These are phyloP conservation scores for Homarus americanus DNA, from an alignment of 1,140 invertebrate species.

Conservation along the genomic window DNA sequence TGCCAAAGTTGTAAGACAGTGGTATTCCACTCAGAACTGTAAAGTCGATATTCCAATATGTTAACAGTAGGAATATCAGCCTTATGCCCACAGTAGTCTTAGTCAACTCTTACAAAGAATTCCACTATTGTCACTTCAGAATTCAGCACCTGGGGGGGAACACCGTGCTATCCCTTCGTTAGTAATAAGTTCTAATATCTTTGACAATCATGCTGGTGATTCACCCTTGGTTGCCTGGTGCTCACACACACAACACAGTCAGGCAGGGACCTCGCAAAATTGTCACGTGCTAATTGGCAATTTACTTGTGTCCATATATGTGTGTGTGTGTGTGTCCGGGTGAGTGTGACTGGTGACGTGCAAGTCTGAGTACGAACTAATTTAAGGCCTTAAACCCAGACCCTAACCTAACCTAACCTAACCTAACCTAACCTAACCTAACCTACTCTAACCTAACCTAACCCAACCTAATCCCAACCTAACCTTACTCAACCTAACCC, in stretches of 20 bases:
- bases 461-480: too few relatives aligned
- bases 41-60: background rate
- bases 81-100: background rate
- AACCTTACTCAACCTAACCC: too few relatives aligned
- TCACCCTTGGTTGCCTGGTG: background rate
- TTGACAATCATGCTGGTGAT: constrained; percentile 3
- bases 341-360: too few relatives aligned
- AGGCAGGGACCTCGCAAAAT: too few relatives aligned
- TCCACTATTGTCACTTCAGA: constrained; percentile 54
- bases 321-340: too few relatives aligned
- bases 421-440: too few relatives aligned
- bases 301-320: too few relatives aligned
- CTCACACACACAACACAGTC: background rate
- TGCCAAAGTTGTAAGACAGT: constrained; percentile 30
- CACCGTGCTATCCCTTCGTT: constrained; percentile 18
- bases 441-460: too few relatives aligned
- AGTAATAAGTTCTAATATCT: constrained; percentile 40
- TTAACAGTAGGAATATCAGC: background rate
- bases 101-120: constrained; percentile 15
- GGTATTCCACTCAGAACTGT: background rate
- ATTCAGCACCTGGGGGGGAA: constrained; percentile 42
- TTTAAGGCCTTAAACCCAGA: too few relatives aligned
- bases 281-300: too few relatives aligned
- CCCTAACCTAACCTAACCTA: too few relatives aligned
- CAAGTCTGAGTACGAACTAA: too few relatives aligned